Conservation (phyloP, 2,797 vertebrate genomes). For the Artibeus lituratus region DNA sequence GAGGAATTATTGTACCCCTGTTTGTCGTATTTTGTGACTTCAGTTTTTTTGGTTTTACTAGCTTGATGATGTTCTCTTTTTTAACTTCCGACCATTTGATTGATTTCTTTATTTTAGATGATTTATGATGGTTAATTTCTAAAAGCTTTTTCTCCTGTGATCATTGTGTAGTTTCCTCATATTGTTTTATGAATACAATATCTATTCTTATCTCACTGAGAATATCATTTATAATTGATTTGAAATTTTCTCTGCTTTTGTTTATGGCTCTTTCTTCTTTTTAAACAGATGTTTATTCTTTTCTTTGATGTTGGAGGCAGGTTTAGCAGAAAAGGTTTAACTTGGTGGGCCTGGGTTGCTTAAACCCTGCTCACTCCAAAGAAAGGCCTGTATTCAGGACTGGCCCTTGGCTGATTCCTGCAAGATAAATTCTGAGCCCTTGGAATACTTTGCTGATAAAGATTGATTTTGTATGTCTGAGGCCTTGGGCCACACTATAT, state of each 20-base stretch:
- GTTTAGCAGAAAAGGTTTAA: not conserved
- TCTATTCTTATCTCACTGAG: not conserved
- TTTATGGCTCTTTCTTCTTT: not conserved
- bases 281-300: not conserved
- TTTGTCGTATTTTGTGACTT: not conserved
- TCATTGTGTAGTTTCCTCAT: not conserved
- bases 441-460: slow-evolving; percentile 2
- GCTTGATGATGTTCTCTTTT: not conserved
- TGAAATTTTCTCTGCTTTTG: not conserved
- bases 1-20: not conserved
- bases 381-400: not conserved
- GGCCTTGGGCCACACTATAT: not conserved
- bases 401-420: not conserved
- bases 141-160: not conserved
- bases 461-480: not conserved
- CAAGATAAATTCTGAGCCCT: not conserved
- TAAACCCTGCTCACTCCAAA: not conserved
- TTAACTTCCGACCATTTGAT: not conserved
- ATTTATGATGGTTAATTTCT: not conserved
- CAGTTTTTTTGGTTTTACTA: not conserved
- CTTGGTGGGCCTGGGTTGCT: not conserved
- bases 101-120: not conserved
- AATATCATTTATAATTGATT: not conserved
- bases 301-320: not conserved
- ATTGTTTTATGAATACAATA: not conserved